These are phyloP conservation scores for Criorhina ranunculi DNA, from an alignment of 2,888 invertebrate genomes.

Conservation along the genomic window DNA sequence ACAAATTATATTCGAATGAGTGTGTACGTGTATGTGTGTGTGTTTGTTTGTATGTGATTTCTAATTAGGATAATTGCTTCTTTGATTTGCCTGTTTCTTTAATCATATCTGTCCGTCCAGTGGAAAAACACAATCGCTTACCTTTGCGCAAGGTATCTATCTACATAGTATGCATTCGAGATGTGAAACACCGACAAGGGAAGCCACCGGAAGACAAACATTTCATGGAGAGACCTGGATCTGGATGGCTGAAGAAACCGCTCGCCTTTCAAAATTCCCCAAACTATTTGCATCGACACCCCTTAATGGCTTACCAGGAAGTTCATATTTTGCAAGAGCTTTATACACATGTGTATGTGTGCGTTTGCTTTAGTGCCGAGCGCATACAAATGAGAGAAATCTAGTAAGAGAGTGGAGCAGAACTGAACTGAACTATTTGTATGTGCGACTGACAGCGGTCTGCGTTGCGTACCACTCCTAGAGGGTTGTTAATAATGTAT, in stretches of 20 bases:
- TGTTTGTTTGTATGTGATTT: conserved; percentile 47
- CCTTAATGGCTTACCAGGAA: conserved; percentile 33
- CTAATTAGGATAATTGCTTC: conserved; percentile 73
- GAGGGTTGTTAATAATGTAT: conserved; percentile 61
- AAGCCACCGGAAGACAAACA: conserved; percentile 55
- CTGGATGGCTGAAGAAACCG: conserved; percentile 42
- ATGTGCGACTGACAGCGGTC: conserved; percentile 18
- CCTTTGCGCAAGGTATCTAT: conserved; percentile 7
- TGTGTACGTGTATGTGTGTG: background rate
- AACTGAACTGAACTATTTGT: conserved; percentile 17
- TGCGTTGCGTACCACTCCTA: conserved; percentile 21
- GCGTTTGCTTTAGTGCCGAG: conserved; percentile 17
- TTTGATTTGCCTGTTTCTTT: conserved; percentile 56
- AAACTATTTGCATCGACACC: conserved; percentile 56
- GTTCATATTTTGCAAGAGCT: conserved; percentile 43
- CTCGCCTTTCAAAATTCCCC: conserved; percentile 24
- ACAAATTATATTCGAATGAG: conserved; percentile 38
- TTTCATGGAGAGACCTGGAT: background rate
- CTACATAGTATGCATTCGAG: conserved; percentile 22
- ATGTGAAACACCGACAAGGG: conserved; percentile 36
- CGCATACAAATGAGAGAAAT: conserved; percentile 64
- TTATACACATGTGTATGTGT: background rate
- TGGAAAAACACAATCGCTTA: conserved; percentile 30
- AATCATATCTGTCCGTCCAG: conserved; percentile 35
- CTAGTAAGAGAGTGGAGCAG: background rate